Base-by-base conservation (phyloP, 2,888 invertebrate genomes). In the Agonopterix arenella region DNA sequence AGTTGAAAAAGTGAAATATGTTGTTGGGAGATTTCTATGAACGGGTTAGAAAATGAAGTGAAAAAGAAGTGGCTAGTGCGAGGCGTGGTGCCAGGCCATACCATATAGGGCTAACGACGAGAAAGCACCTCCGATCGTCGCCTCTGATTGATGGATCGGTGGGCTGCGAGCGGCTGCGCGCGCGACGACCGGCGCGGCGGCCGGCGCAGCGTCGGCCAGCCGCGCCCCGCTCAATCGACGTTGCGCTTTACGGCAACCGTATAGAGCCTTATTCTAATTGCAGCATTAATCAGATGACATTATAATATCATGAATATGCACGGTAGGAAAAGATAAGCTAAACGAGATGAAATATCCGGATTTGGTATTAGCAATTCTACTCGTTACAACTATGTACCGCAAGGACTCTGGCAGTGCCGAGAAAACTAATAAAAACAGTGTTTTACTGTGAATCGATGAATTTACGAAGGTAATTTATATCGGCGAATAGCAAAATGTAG, bases 81-180 rank as follows among this genome's bases (percentile, higher is more conserved):
- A 83, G 84, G 86, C 84, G 85, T 82, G 84, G 85, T 84, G 78
- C 73, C 70, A 57, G 69, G 65, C 70, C 71, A 56, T 66, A 62
- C 89, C 89, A 74, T 89, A 76, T 86, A 86, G 80, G 86, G 89
- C 84, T 89, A 88, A 88, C 86, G 86, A 89, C 85, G 86, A 84
- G 89, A 89, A 89, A 88, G 88, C 84, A 79, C 81, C 78, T 74
- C 71, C 76, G 80, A 80, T 72, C 80, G 77, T 72, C 73, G 76
- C 75, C 70, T 69, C 70, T 76, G 82, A 84, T 80, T 86, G 86
- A 89, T 85, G 78, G 81, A 81, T 77, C 75, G 77, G 59, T 62
- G 65, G 64, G 49, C 59, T 60, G 53, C 45, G 13, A 45, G 43
- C 52, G 44, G 46, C 45, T 44, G 52, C 60, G 61, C 54, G 57